Evolutionary conservation across 2,888 invertebrate species (phyloP), one percentile per base, ranked within the genome.

Genomic region (Trissoscelio sp.): DNA sequence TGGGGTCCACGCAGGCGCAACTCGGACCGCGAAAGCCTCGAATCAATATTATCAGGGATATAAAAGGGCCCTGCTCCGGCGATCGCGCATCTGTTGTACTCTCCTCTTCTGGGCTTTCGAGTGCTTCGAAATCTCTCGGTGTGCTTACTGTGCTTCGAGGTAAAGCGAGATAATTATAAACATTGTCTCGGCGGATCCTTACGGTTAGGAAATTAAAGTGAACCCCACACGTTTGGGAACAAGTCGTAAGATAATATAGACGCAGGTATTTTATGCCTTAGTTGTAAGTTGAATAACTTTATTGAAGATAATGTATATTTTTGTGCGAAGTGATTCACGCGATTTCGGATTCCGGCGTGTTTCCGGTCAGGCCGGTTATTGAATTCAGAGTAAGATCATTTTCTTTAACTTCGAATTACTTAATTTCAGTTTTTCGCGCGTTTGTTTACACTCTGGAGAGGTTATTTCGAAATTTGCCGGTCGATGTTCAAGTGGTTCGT

Each of bases 21-120:
- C 18, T 1, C 16, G 18, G 1, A 9, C 44, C 34, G 39, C 55
- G 18, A 18, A 48, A 64, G 78, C 64, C 28, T 12, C 46, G 64
- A 69, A 77, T 77, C 77, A 77, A 77, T 67, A 77, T 77, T 69
- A 77, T 67, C 77, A 77, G 77, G 77, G 77, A 67, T 75, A 75
- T 66, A 75, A 75, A 75, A 75, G 75, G 67, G 58, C 51, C 67
- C 67, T 58, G 58, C 67, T 39, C 46, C 20, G 44, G 18, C 66
- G 58, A 57, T 57, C 57, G 57, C 57, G 66, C 74, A 66, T 75
- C 74, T 66, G 74, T 75, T 51, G 74, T 66, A 48, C 74, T 74
- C 64, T 60, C 34, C 64, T 62, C 48, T 31, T 12, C 62, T 62
- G 62, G 73, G 62, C 73, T 73, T 51, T 73, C 44, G 73, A 44